A percentile compares a stretch with the other conserved stretches of the same genome.
phyloP scores from a whole-genome alignment of 2,797 vertebrate genomes.

The Protosalanx chinensis region DNA sequence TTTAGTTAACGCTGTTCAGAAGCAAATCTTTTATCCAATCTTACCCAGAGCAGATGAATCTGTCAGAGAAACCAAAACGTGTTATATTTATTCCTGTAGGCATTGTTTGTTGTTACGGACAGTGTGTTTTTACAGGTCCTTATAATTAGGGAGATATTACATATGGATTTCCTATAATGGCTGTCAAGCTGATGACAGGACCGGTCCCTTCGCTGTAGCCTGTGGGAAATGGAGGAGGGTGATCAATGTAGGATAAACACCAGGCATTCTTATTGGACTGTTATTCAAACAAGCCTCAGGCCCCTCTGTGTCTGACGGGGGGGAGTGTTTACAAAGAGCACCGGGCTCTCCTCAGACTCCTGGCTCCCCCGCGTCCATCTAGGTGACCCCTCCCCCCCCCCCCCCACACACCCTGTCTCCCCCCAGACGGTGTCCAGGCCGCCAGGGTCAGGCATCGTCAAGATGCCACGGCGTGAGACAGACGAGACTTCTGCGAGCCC shows the following conservation, averaged over 20 bases:
- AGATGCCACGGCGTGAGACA: not conserved
- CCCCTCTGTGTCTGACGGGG: constrained; percentile 42
- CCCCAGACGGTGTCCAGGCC: not conserved
- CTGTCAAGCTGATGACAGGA: constrained; percentile 46
- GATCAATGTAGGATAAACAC: constrained; percentile 68
- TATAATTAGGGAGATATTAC: constrained; percentile 60
- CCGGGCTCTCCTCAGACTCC: constrained; percentile 44
- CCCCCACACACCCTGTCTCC: not conserved
- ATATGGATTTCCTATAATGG: constrained; percentile 74
- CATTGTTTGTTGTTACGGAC: constrained; percentile 1
- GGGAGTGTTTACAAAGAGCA: constrained; percentile 54
- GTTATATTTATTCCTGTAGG: too few relatives aligned
- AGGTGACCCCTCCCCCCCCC: constrained; percentile 18
- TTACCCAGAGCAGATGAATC: too few relatives aligned
- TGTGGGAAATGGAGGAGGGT: constrained; percentile 46
- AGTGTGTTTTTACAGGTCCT: constrained; percentile 51
- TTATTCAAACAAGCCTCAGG: constrained; percentile 60
- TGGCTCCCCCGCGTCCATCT: constrained; percentile 20
- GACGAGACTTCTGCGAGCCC: not conserved
- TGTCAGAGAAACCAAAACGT: too few relatives aligned
- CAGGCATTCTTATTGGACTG: constrained; percentile 50
- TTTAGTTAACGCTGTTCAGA: too few relatives aligned
- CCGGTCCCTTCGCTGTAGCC: constrained; percentile 16
- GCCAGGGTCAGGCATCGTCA: not conserved
- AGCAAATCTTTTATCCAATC: too few relatives aligned